Evolutionary conservation across 2,113 vertebrate species (phyloP).

Genomic region (Percina caprodes): DNA sequence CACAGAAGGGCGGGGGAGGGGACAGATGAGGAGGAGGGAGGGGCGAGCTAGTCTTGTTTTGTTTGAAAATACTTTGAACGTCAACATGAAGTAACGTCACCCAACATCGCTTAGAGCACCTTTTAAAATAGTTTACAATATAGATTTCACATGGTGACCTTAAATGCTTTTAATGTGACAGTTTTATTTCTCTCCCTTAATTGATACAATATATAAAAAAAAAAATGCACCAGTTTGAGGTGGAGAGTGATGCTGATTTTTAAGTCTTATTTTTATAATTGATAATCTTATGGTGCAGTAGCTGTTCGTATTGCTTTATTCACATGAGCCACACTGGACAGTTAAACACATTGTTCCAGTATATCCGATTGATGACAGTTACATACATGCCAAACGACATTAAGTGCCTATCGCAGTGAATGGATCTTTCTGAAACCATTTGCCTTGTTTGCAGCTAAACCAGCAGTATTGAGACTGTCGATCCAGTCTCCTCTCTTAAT

Average conservation of each 20-base stretch:
- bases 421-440: background rate
- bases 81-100: too few species aligned
- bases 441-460: conserved; percentile 19
- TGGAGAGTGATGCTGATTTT: conserved; percentile 35
- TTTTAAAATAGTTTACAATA: conserved; percentile 83
- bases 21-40: too few species aligned
- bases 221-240: conserved; percentile 50
- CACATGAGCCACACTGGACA: conserved; percentile 1
- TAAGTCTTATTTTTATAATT: conserved; percentile 63
- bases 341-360: background rate
- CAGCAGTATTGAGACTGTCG: conserved; percentile 44
- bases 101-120: too few species aligned
- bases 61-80: too few species aligned
- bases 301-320: conserved; percentile 19
- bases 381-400: background rate
- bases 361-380: background rate
- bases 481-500: conserved; percentile 17
- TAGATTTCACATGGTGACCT: conserved; percentile 84
- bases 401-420: conserved; percentile 1
- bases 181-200: conserved; percentile 69
- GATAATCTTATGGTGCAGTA: conserved; percentile 25
- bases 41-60: too few species aligned
- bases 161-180: conserved; percentile 75
- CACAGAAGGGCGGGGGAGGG: too few species aligned
- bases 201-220: conserved; percentile 17